Conservation (phyloP, 2,888 invertebrate species). For the Odontocerum albicorne region DNA sequence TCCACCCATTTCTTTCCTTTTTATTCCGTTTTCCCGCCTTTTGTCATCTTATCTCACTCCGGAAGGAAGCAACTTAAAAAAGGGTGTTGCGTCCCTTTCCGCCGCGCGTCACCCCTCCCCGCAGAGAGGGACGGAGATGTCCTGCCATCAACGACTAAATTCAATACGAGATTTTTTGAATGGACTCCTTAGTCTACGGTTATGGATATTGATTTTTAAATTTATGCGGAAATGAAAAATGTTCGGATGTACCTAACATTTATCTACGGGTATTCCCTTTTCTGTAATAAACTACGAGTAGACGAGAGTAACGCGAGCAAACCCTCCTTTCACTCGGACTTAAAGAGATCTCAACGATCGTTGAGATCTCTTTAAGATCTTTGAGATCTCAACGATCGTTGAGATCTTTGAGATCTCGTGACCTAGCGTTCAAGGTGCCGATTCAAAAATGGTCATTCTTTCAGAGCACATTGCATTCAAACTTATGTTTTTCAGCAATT, state of each 20-base stretch:
- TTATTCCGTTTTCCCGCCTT: slow-evolving; percentile 35
- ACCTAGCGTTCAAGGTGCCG: too few relatives aligned
- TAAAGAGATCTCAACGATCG: too few relatives aligned
- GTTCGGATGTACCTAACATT: slow-evolving; percentile 9
- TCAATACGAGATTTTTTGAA: slow-evolving; percentile 24
- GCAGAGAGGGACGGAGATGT: slow-evolving; percentile 14
- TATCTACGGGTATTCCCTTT: too few relatives aligned
- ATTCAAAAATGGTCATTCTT: too few relatives aligned
- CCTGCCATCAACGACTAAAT: slow-evolving; percentile 16
- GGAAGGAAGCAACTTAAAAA: slow-evolving; percentile 31
- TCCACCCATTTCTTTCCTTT: slow-evolving; percentile 21
- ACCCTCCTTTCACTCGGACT: too few relatives aligned
- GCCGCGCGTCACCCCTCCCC: neutral
- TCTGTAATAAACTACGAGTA: too few relatives aligned
- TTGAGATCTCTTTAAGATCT: too few relatives aligned
- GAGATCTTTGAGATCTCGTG: too few relatives aligned
- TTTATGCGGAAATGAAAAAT: slow-evolving; percentile 19
- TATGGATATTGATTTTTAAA: slow-evolving; percentile 35
- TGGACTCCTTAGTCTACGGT: slow-evolving; percentile 29
- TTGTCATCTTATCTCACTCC: slow-evolving; percentile 36
- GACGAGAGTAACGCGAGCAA: too few relatives aligned
- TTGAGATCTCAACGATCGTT: too few relatives aligned
- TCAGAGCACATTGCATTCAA: too few relatives aligned
- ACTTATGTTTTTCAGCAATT: too few relatives aligned
- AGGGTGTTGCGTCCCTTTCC: slow-evolving; percentile 16